phyloP scores from a whole-genome alignment of 2,888 invertebrate species.

The Sarcophaga carnaria region DNA sequence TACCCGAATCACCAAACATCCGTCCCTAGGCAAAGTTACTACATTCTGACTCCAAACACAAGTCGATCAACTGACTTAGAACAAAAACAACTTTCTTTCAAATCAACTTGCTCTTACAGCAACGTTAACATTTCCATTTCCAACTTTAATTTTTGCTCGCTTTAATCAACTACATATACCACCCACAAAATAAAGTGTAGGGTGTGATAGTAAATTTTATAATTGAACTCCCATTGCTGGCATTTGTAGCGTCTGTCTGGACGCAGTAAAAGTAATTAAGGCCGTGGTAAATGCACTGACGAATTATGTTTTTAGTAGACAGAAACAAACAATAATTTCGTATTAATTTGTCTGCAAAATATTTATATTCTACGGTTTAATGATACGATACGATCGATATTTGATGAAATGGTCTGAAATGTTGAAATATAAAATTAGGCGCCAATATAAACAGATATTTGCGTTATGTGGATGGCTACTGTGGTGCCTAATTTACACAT shows the following conservation, averaged over 20 bases:
- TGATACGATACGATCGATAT: not conserved
- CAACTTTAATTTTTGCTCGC: too few species aligned
- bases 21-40: too few species aligned
- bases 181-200: not conserved
- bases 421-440: slow-evolving; percentile 16
- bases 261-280: slow-evolving; percentile 39
- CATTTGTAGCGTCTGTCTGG: not conserved
- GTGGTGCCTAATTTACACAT: not conserved
- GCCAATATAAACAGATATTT: slow-evolving; percentile 8
- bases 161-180: not conserved
- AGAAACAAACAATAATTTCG: slow-evolving; percentile 40
- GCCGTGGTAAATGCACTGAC: slow-evolving; percentile 25
- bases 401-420: slow-evolving; percentile 13
- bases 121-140: too few species aligned
- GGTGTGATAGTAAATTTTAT: slow-evolving; percentile 10
- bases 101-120: too few species aligned
- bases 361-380: slow-evolving; percentile 20
- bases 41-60: too few species aligned
- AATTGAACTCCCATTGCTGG: slow-evolving; percentile 2
- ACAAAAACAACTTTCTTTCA: too few species aligned
- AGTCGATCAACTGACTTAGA: too few species aligned
- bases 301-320: slow-evolving; percentile 22
- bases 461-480: not conserved
- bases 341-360: slow-evolving; percentile 44
- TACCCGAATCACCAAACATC: too few species aligned